A percentile compares a stretch with the other conserved stretches of the same genome.
phyloP scores from a whole-genome alignment of 2,113 vertebrate species.

The Ursus arctos region DNA sequence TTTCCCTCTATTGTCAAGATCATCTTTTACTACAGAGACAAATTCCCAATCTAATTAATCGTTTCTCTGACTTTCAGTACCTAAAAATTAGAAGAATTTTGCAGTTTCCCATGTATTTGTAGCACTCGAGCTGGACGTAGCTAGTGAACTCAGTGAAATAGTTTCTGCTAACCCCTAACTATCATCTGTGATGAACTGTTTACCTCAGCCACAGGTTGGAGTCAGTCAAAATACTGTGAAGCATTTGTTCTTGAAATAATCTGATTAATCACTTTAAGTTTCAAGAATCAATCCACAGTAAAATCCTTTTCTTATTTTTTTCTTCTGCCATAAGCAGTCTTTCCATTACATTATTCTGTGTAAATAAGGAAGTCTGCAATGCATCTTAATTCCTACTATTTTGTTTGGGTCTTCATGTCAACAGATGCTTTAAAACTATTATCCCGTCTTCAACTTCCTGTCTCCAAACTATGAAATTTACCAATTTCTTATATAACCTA shows the following conservation, averaged over 20 bases:
- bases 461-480: neutral
- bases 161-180: neutral
- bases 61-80: constrained; percentile 56
- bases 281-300: constrained; percentile 10
- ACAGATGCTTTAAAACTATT: neutral
- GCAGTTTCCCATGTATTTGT: constrained; percentile 22
- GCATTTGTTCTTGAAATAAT: constrained; percentile 30
- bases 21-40: constrained; percentile 73
- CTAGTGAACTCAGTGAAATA: neutral
- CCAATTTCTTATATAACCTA: neutral
- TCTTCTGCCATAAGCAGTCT: neutral
- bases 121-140: neutral
- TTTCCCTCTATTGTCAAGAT: constrained; percentile 70
- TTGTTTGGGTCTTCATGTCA: neutral
- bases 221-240: constrained; percentile 51
- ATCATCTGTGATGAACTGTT: neutral
- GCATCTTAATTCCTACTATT: neutral
- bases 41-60: constrained; percentile 77
- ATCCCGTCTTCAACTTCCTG: neutral
- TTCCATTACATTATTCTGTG: neutral
- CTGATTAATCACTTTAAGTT: constrained; percentile 36
- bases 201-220: neutral
- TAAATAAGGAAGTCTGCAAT: neutral
- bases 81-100: constrained; percentile 58
- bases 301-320: neutral